Percentiles rank a stretch among this genome's conserved stretches.
These are phyloP conservation scores for Struthio camelus DNA, from an alignment of 2,113 vertebrate species.

Conservation along the genomic window DNA sequence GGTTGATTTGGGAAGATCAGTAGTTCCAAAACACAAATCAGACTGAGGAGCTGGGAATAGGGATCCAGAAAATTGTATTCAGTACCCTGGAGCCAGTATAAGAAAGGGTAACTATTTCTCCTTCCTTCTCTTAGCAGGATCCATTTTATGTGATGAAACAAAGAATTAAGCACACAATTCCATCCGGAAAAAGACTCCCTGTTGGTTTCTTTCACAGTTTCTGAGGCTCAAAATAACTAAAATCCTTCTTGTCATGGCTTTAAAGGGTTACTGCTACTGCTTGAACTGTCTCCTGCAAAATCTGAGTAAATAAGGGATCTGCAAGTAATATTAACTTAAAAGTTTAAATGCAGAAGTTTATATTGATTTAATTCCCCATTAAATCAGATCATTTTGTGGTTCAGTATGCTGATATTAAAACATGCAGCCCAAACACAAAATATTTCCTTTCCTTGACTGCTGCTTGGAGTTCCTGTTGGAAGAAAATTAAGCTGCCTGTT, in stretches of 20 bases:
- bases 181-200: not conserved
- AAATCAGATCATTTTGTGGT: constrained; percentile 10
- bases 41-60: not conserved
- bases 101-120: not conserved
- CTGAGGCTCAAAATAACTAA: not conserved
- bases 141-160: not conserved
- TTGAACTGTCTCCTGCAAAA: not conserved
- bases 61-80: not conserved
- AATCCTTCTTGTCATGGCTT: not conserved
- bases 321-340: not conserved
- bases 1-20: not conserved
- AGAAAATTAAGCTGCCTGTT: not conserved
- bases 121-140: not conserved
- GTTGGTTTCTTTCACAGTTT: not conserved
- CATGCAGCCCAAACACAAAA: not conserved
- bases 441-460: not conserved
- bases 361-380: constrained; percentile 25
- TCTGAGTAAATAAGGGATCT: not conserved
- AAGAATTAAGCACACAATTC: not conserved
- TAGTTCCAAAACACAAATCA: not conserved
- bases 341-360: constrained; percentile 31
- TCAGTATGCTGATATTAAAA: not conserved
- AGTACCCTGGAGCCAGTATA: not conserved
- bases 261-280: not conserved
- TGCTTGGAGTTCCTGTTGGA: not conserved